Base-by-base conservation (phyloP, 2,113 vertebrate genomes). In the Sebastes schlegelii region DNA sequence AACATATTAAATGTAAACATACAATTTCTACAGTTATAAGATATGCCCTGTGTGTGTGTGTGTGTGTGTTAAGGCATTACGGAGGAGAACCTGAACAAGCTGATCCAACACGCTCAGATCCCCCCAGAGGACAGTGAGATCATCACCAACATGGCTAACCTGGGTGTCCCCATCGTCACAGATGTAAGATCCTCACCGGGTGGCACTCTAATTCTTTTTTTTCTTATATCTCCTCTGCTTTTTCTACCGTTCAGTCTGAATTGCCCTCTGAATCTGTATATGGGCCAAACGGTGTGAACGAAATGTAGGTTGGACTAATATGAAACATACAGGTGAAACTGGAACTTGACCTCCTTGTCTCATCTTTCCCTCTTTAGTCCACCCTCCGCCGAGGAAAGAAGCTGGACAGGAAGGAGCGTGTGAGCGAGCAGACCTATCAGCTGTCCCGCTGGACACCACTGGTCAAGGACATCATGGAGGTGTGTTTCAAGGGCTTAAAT, bases 401-500 rank as follows among this genome's bases (percentile, higher is more conserved):
- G 94, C 87, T 97, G 0, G 98, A 99, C 85, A 96, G 98, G 88
- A 99, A 99, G 95, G 98, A 99, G 84, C 96, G 98, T 21, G 97
- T 99, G 93, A 99, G 97, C 0, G 98, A 99, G 93, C 98, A 99
- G 94, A 99, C 98, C 64, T 99, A 99, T 90, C 98, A 99, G 95
- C 97, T 99, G 73, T 99, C 98, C 48, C 95, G 98, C 54, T 99
- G 98, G 98, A 99, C 98, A 63, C 98, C 98, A 0, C 95, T 99
- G 19, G 96, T 99, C 60, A 99, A 99, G 86, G 98, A 99, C 93
- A 98, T 99, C 90, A 99, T 99, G 97, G 98, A 99, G 97, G 98
- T 99, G n/a, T n/a, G 85, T 80, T 61, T 34, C 9, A 6, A 13
- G 19, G 16, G 11, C 43, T 69, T 4, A 1, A 9, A 21, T 67